Evolutionary conservation across 1,140 invertebrate genomes (phyloP), one percentile per base, ranked within the genome.

Genomic region (Drosophila novamexicana): DNA sequence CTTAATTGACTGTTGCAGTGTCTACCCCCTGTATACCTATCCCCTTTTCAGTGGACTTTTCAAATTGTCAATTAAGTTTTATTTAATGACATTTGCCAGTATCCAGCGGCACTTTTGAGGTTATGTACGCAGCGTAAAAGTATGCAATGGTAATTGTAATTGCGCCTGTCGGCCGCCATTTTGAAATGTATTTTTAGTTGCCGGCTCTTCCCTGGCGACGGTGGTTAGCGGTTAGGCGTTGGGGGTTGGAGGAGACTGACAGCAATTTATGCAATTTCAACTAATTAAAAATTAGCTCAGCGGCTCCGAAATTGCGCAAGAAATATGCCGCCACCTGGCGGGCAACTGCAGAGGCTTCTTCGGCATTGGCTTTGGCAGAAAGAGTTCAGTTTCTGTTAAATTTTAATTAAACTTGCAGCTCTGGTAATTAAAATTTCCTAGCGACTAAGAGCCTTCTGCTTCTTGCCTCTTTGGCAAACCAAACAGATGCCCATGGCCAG

Each of bases 31-130:
- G 9, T 22, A n/a, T 22, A 3, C 8, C 0, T 7, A 5, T 9
- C 10, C 12, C 18, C 6, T n/a, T 37, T 1, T 8, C n/a, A 12
- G 64, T 42, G 32, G 72, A 65, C 83, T 79, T 77, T 81, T 90
- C 88, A 69, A 86, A 86, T 88, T 90, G 86, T 90, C 86, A 90
- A 90, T 90, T 90, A 90, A 90, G 88, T 88, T 90, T 90, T 90
- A 90, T 90, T 90, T 90, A 90, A 88, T 90, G 82, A 76, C 69
- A 90, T 77, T 90, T 90, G 69, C 80, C 80, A 79, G 84, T 16
- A 44, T 53, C 57, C 80, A 79, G 84, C 22, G 45, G 59, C 57
- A 71, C 68, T 69, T 75, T 85, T 86, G 81, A 86, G 82, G 79
- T 79, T 86, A 79, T 82, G 75, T 81, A 62, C 57, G 58, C n/a